Evolutionary conservation across 2,888 invertebrate genomes (phyloP), one percentile per base, ranked within the genome.

Genomic region (Limulus polyphemus): DNA sequence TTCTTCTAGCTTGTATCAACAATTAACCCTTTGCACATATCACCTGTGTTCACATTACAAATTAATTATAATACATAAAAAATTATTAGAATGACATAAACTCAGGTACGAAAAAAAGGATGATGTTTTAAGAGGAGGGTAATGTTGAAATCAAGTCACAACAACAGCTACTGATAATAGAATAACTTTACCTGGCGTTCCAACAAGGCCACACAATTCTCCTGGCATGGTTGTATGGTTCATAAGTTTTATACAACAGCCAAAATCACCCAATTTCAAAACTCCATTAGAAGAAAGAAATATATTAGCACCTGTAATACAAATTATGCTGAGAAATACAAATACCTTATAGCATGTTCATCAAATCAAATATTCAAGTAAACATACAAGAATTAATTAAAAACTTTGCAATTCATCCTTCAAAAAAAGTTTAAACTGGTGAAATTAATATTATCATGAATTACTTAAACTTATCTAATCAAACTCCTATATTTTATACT

Each of bases 231-330:
- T 92, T 61, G 85, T 85, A 73, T 88, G 87, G 50, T 87, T 87
- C 74, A 90, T 87, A 70, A 95, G 88, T 79, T 92, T 89, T 1
- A 90, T 90, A 13, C 93, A 91, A 68, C 91, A 91, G 0, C 94
- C 95, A 79, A 95, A 95, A 79, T 95, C 95, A 1, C 95, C 95
- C 70, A 95, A 82, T 79, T 95, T 95, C 67, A 95, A 79, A 76
- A 89, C 87, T 13, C 88, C 85, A 72, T 87, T 87, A 72, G 89
- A 86, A 1, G 91, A 89, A 50, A 97, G 79, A 79, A 97, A 97
- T 70, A 95, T 90, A 78, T 97, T 97, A 59, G 93, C 94, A 69
- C 87, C 87, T 87, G 75, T 32, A 72, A 67, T 56, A 55, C 32
- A 64, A 60, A 55, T 14, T n/a, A 55, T 50, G 14, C 50, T 50